Percentiles rank a stretch among this genome's conserved stretches.
Evolutionary conservation across 2,113 vertebrate species (phyloP).

Genomic region (Dermatemys mawii): DNA sequence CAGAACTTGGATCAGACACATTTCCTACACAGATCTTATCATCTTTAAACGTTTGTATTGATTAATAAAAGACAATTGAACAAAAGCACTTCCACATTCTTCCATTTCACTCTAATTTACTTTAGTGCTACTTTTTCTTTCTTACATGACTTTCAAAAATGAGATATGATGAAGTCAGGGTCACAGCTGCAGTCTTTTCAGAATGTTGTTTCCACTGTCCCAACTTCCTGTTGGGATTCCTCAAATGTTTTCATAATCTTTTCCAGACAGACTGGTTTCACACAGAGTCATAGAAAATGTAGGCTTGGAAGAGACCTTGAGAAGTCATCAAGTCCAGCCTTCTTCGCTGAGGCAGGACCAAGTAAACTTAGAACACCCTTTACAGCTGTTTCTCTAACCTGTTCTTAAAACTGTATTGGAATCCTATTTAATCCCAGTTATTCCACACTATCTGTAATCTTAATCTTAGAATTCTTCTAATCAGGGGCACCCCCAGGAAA

Average conservation of each 20-base stretch:
- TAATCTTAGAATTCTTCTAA: background rate
- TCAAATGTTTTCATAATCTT: background rate
- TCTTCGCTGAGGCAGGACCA: background rate
- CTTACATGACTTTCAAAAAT: background rate
- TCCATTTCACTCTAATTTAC: background rate
- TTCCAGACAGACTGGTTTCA: background rate
- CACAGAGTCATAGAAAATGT: background rate
- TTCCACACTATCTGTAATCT: background rate
- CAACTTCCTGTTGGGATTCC: background rate
- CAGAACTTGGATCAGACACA: background rate
- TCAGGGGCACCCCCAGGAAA: background rate
- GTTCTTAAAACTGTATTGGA: background rate
- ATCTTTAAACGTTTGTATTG: background rate
- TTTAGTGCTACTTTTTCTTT: conserved; percentile 5
- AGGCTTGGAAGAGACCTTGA: background rate
- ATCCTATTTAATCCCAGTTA: background rate
- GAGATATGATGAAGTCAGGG: background rate
- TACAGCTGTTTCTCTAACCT: background rate
- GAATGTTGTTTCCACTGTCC: background rate
- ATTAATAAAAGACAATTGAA: background rate
- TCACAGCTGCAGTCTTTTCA: background rate
- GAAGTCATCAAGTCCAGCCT: background rate
- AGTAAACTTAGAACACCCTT: background rate
- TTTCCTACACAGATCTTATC: background rate
- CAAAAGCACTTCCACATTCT: background rate